Evolutionary conservation across 2,113 vertebrate genomes (phyloP), one percentile per base, ranked within the genome.

Genomic region (Gallinago undulata): DNA sequence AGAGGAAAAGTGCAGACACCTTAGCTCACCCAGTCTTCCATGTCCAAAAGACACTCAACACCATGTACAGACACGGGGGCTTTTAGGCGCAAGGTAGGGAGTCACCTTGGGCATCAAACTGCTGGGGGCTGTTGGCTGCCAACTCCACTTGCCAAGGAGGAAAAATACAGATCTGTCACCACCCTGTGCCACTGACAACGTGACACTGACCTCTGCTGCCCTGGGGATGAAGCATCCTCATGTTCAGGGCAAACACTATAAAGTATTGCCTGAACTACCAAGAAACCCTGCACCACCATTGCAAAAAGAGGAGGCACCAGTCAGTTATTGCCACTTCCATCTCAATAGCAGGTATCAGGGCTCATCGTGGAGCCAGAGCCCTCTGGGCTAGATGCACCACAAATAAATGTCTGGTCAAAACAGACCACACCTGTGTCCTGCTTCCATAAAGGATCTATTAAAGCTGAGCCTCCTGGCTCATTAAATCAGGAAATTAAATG

Each of bases 1-100:
- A 45, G 31, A 73, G 28, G 28, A 24, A 60, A 67, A 67, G 23
- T 2, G 0, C n/a, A 72, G 28, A 41, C 33, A 8, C 2, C 0
- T 27, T 33, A 45, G 33, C 11, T 72, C 35, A 43, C 45, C 11
- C 19, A 13, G 48, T 24, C 43, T 35, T 22, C 70, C 12, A 0
- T 6, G 9, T 31, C 70, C 53, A 55, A 60, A 50, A 51, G 64
- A 8, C 24, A 31, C 4, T 23, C 0, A 2, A 25, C 1, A 2
- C 11, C 62, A 27, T 1, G 12, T 18, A 30, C 6, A 13, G 33
- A 23, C 50, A 56, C 0, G 0, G 27, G 2, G 37, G 51, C 47
- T 47, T 45, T 63, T 5, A n/a, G 62, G 48, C 33, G 24, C 23
- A 50, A 47, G 17, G 59, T 1, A 57, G 68, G n/a, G 33, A 63